Conservation (phyloP, 2,797 vertebrate genomes). For the Acanthis flammea region DNA sequence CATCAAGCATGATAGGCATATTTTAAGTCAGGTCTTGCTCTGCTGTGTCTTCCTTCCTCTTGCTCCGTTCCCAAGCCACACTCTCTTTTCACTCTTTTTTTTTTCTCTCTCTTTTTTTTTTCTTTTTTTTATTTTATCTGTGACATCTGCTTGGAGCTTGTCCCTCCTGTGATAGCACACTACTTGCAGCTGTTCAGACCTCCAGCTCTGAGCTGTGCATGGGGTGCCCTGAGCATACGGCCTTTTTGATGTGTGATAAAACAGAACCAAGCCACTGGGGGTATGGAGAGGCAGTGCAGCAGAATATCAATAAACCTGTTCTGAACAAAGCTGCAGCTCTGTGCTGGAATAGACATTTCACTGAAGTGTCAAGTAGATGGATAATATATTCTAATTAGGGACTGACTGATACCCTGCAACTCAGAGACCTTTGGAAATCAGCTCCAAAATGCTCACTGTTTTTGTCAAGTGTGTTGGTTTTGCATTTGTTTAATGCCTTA, state of each 20-base stretch:
- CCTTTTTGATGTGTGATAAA: constrained; percentile 99
- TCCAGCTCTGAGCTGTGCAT: constrained; percentile 81
- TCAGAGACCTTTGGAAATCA: constrained; percentile 43
- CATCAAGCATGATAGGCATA: constrained; percentile 60
- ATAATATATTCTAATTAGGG: constrained; percentile 80
- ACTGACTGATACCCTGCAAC: constrained; percentile 53
- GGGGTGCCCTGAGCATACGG: constrained; percentile 83
- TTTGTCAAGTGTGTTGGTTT: constrained; percentile 21
- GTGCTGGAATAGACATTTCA: constrained; percentile 66
- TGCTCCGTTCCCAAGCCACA: constrained; percentile 76
- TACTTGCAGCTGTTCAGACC: constrained; percentile 94
- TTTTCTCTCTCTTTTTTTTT: not conserved
- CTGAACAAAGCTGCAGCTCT: constrained; percentile 74
- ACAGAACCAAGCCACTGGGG: constrained; percentile 92
- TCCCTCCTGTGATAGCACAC: constrained; percentile 81
- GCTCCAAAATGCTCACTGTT: constrained; percentile 31
- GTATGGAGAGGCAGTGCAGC: constrained; percentile 81
- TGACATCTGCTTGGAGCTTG: constrained; percentile 94
- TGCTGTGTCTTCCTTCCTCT: constrained; percentile 74
- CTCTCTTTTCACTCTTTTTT: constrained; percentile 64
- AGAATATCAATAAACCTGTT: constrained; percentile 91
- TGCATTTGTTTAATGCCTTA: not conserved
- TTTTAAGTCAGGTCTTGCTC: constrained; percentile 66
- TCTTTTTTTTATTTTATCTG: constrained; percentile 54
- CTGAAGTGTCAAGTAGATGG: constrained; percentile 77